phyloP scores from a whole-genome alignment of 2,888 invertebrate genomes.

The Ryuthela nishihirai region DNA sequence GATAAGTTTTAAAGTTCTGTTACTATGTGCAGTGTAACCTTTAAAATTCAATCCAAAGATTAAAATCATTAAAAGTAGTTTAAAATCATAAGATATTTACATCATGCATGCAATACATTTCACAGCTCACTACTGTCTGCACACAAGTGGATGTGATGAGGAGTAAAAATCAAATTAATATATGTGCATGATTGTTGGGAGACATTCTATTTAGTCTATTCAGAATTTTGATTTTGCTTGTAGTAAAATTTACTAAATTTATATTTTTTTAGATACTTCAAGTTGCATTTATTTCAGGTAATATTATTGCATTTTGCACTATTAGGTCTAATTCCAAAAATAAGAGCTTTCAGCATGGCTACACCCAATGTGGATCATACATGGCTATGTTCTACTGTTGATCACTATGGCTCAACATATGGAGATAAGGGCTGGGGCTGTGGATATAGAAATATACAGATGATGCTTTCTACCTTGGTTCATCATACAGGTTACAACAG shows the following conservation, averaged over 20 bases:
- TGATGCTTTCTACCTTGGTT: constrained; percentile 78
- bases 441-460: constrained; percentile 86
- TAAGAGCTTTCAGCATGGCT: constrained; percentile 47
- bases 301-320: constrained; percentile 18
- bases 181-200: too few species aligned
- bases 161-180: too few species aligned
- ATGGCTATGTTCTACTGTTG: constrained; percentile 72
- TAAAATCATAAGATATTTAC: too few species aligned
- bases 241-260: not conserved
- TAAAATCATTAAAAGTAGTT: too few species aligned
- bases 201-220: too few species aligned
- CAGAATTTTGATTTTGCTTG: too few species aligned
- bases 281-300: not conserved
- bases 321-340: constrained; percentile 48
- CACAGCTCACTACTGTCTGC: too few species aligned
- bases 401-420: constrained; percentile 82
- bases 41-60: too few species aligned
- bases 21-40: too few species aligned
- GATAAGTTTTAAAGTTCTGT: too few species aligned
- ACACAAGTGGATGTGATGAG: too few species aligned
- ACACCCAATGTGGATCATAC: constrained; percentile 60
- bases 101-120: too few species aligned
- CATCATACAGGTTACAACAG: constrained; percentile 66
- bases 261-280: not conserved
- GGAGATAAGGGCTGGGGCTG: constrained; percentile 92